Conservation (phyloP, 64 coral and sea anemone genomes). For the Trachythela sp. region DNA sequence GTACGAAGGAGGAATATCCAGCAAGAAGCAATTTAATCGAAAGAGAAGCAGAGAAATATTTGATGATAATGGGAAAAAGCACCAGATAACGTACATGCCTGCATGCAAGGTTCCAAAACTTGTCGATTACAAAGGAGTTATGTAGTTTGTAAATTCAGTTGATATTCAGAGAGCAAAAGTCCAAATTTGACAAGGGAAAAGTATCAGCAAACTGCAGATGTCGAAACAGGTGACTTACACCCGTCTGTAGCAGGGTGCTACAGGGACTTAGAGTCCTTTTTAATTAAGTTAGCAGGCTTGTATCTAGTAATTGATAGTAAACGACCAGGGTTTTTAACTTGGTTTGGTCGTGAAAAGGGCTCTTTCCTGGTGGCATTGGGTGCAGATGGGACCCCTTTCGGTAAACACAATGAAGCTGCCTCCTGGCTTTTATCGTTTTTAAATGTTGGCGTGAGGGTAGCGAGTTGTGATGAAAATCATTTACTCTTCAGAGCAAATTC, state of each 20-base stretch:
- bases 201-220: background rate
- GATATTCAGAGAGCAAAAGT: background rate
- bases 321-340: slow-evolving; percentile 1
- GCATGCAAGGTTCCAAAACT: slow-evolving; percentile 1
- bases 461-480: slow-evolving; percentile 53
- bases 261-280: slow-evolving; percentile 8
- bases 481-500: slow-evolving; percentile 45
- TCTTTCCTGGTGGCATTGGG: slow-evolving; percentile 35
- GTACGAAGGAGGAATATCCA: background rate
- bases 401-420: slow-evolving; percentile 45
- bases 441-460: slow-evolving; percentile 37
- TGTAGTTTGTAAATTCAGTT: slow-evolving; percentile 1
- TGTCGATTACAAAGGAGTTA: background rate
- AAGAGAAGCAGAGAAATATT: background rate
- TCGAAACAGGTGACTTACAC: background rate
- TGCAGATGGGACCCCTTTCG: slow-evolving; percentile 58
- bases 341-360: slow-evolving; percentile 27
- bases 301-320: slow-evolving; percentile 7
- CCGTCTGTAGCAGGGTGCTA: background rate
- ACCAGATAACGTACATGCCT: background rate
- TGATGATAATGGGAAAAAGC: background rate
- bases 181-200: background rate
- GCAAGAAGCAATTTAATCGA: background rate
- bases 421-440: slow-evolving; percentile 41
- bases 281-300: slow-evolving; percentile 5